Conservation (phyloP, 1,140 invertebrate genomes). For the Kradibia gibbosae region DNA sequence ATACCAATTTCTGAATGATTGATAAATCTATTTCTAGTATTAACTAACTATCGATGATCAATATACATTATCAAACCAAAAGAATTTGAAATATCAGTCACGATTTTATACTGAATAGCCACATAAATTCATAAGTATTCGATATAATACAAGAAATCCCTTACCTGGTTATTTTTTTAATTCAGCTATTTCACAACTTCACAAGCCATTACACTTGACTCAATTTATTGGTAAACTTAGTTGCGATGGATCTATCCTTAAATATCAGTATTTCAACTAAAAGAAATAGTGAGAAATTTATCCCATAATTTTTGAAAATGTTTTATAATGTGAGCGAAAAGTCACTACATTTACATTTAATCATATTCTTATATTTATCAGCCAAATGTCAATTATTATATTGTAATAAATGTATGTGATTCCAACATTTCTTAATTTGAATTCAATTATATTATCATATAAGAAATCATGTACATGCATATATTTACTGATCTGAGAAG, state of each 20-base stretch:
- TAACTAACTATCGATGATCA: background rate
- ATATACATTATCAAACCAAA: background rate
- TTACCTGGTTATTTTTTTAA: background rate
- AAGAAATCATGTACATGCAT: too few relatives aligned
- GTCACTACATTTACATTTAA: background rate
- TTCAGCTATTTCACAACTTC: background rate
- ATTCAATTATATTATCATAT: too few relatives aligned
- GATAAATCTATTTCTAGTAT: slow-evolving; percentile 17
- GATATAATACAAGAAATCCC: background rate
- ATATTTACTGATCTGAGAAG: too few relatives aligned
- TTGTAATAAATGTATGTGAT: too few relatives aligned
- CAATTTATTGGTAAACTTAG: background rate
- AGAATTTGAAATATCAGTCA: background rate
- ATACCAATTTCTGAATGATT: background rate
- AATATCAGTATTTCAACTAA: background rate
- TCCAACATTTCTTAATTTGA: too few relatives aligned
- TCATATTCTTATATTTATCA: too few relatives aligned
- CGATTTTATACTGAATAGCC: background rate
- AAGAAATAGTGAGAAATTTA: background rate
- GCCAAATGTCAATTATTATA: too few relatives aligned
- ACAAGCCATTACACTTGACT: background rate
- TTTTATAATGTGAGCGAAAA: background rate
- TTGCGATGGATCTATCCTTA: background rate
- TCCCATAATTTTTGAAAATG: background rate
- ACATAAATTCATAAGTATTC: slow-evolving; percentile 7